These are phyloP conservation scores for Drosophila murphyi DNA, from an alignment of 1,140 invertebrate species.

Conservation along the genomic window DNA sequence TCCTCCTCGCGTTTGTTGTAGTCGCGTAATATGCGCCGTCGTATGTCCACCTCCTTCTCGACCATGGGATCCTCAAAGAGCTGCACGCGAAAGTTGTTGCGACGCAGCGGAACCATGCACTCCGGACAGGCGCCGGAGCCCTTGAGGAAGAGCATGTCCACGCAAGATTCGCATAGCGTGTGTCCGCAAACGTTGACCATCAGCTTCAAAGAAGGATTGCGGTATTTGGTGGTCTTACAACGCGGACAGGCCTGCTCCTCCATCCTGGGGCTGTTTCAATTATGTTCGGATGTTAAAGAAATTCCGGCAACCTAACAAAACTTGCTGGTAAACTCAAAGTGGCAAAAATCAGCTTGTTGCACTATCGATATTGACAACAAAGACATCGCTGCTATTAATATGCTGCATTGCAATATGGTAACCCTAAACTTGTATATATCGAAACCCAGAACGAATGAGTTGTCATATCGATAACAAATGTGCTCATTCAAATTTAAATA, in stretches of 20 bases:
- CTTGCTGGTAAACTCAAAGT: conserved; percentile 10
- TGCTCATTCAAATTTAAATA: too few relatives aligned
- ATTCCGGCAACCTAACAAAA: conserved; percentile 8
- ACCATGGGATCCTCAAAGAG: conserved; percentile 98
- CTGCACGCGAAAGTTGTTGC: conserved; percentile 96
- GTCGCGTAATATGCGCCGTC: conserved; percentile 94
- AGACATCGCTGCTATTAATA: too few relatives aligned
- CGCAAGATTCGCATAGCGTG: conserved; percentile 94
- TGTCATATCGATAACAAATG: too few relatives aligned
- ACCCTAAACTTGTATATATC: too few relatives aligned
- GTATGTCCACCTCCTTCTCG: conserved; percentile 98
- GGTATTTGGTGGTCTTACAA: conserved; percentile 99
- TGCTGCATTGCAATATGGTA: too few relatives aligned
- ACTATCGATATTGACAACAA: too few relatives aligned
- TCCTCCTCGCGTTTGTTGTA: conserved; percentile 97
- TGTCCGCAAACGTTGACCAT: conserved; percentile 99
- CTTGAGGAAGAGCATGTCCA: conserved; percentile 85
- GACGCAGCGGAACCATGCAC: conserved; percentile 93
- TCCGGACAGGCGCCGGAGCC: conserved; percentile 97
- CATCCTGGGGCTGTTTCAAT: conserved; percentile 85
- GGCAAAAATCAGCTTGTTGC: too few relatives aligned
- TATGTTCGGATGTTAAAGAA: too few relatives aligned
- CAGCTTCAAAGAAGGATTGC: conserved; percentile 98
- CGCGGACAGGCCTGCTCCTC: conserved; percentile 97
- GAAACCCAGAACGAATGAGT: too few relatives aligned